Evolutionary conservation across 1,140 invertebrate species (phyloP), one percentile per base, ranked within the genome.

Genomic region (Trichogramma pretiosum): DNA sequence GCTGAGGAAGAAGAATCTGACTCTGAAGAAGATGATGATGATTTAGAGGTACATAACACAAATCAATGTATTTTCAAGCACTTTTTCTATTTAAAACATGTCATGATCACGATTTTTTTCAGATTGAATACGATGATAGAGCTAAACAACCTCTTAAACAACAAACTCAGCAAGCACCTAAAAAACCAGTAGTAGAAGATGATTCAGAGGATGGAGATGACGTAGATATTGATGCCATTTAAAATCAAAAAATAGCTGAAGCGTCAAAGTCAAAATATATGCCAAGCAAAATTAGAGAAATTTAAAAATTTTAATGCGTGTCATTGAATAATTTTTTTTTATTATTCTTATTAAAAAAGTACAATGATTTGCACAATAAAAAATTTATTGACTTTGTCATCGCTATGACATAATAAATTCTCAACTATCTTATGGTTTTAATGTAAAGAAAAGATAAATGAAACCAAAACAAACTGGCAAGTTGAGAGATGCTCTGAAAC

Each of bases 151-250:
- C 84, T 30, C 78, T 84, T 18, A 75, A 88, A 52, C 84, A 83
- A 36, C 77, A 77, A 52, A 70, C 60, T 55, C 73, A 58, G 59
- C 66, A 56, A 59, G 19, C 64, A 40, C 58, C 54, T 24, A 74
- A 75, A 50, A 75, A 77, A 56, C 68, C 72, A 41, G 67, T 59
- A 17, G 55, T 50, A 28, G 50, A 73, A 32, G 72, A 74, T 33
- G 75, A 79, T 40, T 85, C 85, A 33, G 85, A 85, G 49, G 85
- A 81, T 36, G 87, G 79, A 21, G 82, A 82, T 56, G 84, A 87
- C 55, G 84, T 93, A 58, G 89, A 93, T 68, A 93, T 93, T 65
- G 90, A 94, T 77, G 88, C 86, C 63, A 93, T 93, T 67, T 94
- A 88, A 79, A 73, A 54, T 40, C 10, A 53, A 54, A 55, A 52